A percentile compares a stretch with the other conserved stretches of the same genome.
Evolutionary conservation across 2,888 invertebrate species (phyloP).

Genomic region (Halictus quadricinctus): DNA sequence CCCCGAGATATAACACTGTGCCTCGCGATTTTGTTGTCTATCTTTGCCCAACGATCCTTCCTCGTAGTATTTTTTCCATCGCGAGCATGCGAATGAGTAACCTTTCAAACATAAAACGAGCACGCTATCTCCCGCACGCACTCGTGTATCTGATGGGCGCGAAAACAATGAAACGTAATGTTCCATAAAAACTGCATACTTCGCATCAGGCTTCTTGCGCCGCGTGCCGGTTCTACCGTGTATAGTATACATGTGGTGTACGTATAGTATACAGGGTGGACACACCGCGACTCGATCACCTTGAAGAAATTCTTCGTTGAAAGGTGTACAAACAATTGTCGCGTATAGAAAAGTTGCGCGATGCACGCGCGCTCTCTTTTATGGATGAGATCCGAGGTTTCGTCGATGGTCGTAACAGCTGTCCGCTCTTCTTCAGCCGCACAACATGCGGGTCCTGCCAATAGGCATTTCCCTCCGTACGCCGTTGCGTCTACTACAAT

Average conservation of each 20-base stretch:
- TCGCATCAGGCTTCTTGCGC: neutral
- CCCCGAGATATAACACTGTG: neutral
- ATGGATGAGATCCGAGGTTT: neutral
- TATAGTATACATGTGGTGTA: neutral
- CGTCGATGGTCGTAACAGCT: neutral
- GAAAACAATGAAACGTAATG: neutral
- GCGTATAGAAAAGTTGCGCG: neutral
- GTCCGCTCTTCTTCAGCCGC: neutral
- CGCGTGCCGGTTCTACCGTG: neutral
- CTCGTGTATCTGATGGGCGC: neutral
- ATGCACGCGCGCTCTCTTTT: neutral
- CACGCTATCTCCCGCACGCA: neutral
- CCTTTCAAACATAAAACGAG: neutral
- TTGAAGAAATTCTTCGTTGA: conserved; percentile 1
- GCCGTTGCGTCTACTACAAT: neutral
- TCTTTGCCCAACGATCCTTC: neutral
- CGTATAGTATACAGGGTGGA: neutral
- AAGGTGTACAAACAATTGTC: neutral
- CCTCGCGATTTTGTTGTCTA: neutral
- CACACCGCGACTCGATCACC: neutral
- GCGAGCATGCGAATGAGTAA: neutral
- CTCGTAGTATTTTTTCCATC: neutral
- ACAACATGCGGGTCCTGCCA: neutral
- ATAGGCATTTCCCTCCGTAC: neutral
- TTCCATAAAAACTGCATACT: neutral